Evolutionary conservation across 2,888 invertebrate genomes (phyloP).

Genomic region (Lepidochitona cinerea): DNA sequence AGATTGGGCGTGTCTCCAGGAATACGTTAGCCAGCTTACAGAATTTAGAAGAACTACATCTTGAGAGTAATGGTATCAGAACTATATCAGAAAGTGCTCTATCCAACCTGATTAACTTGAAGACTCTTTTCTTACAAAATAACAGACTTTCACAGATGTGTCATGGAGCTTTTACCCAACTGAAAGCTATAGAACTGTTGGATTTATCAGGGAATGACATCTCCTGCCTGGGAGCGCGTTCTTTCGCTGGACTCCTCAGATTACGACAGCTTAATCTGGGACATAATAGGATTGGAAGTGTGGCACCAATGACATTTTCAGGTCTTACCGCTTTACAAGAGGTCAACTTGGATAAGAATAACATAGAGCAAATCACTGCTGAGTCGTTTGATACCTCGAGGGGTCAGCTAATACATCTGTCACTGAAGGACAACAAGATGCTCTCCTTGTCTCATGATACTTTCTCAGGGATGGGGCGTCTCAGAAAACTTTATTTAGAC

Average conservation of each 20-base stretch:
- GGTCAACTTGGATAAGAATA: not conserved
- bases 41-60: slow-evolving; percentile 9
- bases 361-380: not conserved
- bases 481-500: slow-evolving; percentile 11
- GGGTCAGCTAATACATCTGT: not conserved
- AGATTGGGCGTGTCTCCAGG: slow-evolving; percentile 13
- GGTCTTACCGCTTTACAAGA: slow-evolving; percentile 25
- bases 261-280: slow-evolving; percentile 39
- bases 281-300: slow-evolving; percentile 37
- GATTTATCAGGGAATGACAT: not conserved
- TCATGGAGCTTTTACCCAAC: slow-evolving; percentile 1
- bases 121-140: not conserved
- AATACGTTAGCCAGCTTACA: not conserved
- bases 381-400: not conserved
- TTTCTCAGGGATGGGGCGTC: not conserved
- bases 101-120: not conserved
- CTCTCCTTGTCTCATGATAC: not conserved
- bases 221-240: not conserved
- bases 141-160: not conserved
- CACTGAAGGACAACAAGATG: not conserved
- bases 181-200: not conserved
- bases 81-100: not conserved
- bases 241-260: slow-evolving; percentile 36
- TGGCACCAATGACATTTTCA: slow-evolving; percentile 40
- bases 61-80: slow-evolving; percentile 11